Percentiles rank a stretch among this genome's conserved stretches.
These are phyloP conservation scores for Ictalurus punctatus DNA, from an alignment of 2,113 vertebrate genomes.

Conservation along the genomic window DNA sequence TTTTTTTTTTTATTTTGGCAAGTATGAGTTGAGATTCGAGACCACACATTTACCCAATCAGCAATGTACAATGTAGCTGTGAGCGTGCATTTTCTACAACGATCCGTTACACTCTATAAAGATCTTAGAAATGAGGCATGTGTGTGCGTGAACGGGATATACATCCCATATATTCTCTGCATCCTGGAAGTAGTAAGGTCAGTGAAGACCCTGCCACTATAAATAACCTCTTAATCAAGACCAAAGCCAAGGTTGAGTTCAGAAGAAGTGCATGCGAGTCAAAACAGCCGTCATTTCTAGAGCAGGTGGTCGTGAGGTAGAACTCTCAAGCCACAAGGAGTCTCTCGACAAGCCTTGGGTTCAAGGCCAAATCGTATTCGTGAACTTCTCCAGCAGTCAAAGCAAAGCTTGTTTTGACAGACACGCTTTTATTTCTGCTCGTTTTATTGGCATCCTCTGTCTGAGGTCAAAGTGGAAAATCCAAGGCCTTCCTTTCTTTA, in stretches of 20 bases:
- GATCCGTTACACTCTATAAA: neutral
- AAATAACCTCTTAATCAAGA: constrained; percentile 51
- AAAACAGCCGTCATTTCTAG: constrained; percentile 49
- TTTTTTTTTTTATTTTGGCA: neutral
- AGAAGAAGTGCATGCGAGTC: constrained; percentile 60
- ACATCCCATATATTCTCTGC: constrained; percentile 15
- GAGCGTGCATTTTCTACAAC: neutral
- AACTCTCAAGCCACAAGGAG: neutral
- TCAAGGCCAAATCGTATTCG: constrained; percentile 11
- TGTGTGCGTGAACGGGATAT: neutral
- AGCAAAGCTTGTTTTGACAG: constrained; percentile 31
- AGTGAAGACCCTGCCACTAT: constrained; percentile 32
- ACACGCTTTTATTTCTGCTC: constrained; percentile 32
- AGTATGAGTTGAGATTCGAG: neutral
- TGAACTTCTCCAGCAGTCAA: neutral
- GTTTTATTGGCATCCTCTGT: constrained; percentile 35
- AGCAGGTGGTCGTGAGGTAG: constrained; percentile 58
- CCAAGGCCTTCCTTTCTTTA: constrained; percentile 23
- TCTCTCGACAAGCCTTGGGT: constrained; percentile 19
- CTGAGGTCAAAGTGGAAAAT: constrained; percentile 12
- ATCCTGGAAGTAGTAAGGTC: constrained; percentile 34
- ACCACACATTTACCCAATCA: neutral
- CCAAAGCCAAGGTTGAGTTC: constrained; percentile 39
- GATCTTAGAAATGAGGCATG: neutral
- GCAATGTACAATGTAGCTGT: neutral